Conservation (phyloP, 2,113 vertebrate genomes). For the Syrmaticus mikado region DNA sequence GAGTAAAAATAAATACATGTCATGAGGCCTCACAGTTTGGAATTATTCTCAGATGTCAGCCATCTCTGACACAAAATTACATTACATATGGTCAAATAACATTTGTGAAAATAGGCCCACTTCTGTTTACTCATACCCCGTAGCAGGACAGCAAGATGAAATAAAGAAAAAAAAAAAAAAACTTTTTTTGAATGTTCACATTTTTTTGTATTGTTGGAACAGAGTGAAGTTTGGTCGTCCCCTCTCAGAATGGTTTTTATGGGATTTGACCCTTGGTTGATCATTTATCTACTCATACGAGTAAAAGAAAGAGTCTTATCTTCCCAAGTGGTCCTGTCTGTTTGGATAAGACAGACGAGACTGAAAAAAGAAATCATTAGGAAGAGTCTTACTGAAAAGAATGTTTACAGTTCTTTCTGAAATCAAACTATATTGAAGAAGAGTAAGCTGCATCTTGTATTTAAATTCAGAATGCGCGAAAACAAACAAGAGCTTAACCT, state of each 20-base stretch:
- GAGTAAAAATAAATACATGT: background rate
- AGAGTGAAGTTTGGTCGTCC: too few relatives aligned
- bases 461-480: background rate
- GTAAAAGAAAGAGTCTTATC: too few relatives aligned
- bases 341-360: too few relatives aligned
- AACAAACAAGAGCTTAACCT: background rate
- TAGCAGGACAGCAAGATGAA: background rate
- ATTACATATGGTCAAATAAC: background rate
- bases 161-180: background rate
- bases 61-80: background rate
- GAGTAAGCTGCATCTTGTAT: background rate
- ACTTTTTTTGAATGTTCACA: too few relatives aligned
- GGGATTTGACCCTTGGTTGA: too few relatives aligned
- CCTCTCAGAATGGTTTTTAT: too few relatives aligned
- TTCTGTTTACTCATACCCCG: background rate
- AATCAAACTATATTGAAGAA: background rate
- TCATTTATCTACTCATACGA: too few relatives aligned
- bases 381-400: background rate
- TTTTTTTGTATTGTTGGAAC: too few relatives aligned
- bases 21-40: background rate
- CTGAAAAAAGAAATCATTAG: background rate
- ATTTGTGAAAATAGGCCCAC: background rate
- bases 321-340: too few relatives aligned
- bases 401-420: background rate
- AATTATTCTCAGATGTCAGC: background rate